Evolutionary conservation across 2,113 vertebrate genomes (phyloP).

Genomic region (Psilopogon haemacephalus): DNA sequence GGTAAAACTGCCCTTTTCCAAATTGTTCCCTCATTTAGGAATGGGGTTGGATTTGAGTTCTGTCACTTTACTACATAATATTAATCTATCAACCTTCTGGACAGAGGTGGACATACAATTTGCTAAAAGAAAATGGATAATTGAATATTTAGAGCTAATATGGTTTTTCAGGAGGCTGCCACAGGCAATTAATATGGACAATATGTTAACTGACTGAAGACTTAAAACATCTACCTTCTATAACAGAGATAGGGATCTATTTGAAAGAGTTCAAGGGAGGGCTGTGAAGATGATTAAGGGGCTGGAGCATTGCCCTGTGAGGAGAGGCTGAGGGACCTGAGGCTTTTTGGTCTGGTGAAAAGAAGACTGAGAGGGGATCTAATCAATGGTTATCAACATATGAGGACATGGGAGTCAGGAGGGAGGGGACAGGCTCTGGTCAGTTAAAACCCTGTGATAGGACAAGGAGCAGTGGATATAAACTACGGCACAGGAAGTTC

Average conservation of each 20-base stretch:
- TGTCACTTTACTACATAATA: neutral
- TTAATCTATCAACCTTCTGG: neutral
- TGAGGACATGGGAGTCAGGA: no score
- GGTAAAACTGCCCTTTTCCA: rapidly evolving
- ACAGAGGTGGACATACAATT: neutral
- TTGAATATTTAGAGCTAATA: neutral
- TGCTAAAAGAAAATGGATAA: neutral
- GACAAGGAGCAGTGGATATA: no score
- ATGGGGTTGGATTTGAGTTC: neutral
- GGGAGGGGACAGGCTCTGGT: no score
- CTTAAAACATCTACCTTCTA: neutral
- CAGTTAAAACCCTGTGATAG: no score
- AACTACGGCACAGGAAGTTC: no score
- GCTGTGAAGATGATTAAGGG: no score
- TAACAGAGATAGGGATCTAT: neutral
- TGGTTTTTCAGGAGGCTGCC: neutral
- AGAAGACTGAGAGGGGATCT: no score
- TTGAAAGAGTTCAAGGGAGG: no score
- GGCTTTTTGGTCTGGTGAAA: no score
- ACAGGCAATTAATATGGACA: neutral
- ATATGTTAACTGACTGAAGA: neutral
- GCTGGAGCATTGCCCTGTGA: no score
- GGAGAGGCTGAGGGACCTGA: no score
- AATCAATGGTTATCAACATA: no score
- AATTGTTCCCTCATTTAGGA: neutral